Percentiles rank a stretch among this genome's conserved stretches.
Evolutionary conservation across 2,797 vertebrate species (phyloP).

Genomic region (Setipinna tenuifilis): DNA sequence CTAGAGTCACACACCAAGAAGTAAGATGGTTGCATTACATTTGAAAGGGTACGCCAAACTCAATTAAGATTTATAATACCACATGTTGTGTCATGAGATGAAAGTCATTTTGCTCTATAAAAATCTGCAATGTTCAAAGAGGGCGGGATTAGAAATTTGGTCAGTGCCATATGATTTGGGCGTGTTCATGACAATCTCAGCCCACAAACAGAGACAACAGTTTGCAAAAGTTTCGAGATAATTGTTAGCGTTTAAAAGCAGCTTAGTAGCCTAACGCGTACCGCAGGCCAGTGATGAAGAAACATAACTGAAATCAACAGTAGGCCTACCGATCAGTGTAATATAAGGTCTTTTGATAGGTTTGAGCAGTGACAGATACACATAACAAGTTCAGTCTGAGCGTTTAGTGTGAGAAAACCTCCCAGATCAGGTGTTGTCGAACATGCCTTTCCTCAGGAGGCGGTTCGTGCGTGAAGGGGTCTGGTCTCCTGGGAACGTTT

Average conservation of each 20-base stretch:
- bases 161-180: neutral
- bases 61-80: neutral
- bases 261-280: no score
- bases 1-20: neutral
- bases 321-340: no score
- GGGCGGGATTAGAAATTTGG: neutral
- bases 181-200: neutral
- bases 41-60: neutral
- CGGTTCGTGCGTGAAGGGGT: neutral
- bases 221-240: no score
- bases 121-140: neutral
- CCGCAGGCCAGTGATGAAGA: no score
- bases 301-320: no score
- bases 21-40: neutral
- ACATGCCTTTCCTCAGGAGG: neutral
- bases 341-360: no score
- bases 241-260: no score
- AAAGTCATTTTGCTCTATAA: neutral
- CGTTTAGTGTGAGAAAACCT: neutral
- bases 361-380: no score
- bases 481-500: neutral
- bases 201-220: no score
- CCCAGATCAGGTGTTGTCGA: neutral
- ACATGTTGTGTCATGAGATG: neutral
- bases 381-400: neutral